Evolutionary conservation across 2,797 vertebrate genomes (phyloP), one percentile per base, ranked within the genome.

Genomic region (Microcaecilia unicolor): DNA sequence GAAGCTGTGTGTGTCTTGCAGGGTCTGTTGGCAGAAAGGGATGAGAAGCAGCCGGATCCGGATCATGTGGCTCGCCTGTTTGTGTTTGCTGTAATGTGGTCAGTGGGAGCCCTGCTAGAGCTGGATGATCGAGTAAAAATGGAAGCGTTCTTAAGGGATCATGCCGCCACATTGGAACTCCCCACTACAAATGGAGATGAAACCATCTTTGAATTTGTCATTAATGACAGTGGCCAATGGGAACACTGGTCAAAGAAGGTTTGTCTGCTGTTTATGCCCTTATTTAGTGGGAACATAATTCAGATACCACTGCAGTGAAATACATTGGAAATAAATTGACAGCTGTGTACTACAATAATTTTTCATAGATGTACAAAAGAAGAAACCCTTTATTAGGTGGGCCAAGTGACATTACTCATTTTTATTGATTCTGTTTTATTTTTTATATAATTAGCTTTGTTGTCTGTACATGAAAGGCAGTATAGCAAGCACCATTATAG

Each of bases 71-170:
- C 70, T 21, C 76, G 83, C 3, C 61, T 84, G 25, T 90, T 91
- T 13, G 19, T 86, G 16, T 89, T 90, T 4, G 69, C 83, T 7
- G 31, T 87, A 32, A 86, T 91, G 87, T 91, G 88, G 88, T 88
- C 86, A 30, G 48, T 79, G 0, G 88, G 87, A 28, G 83, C 87
- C 5, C 61, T 88, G 44, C 54, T 91, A 64, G 88, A 91, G 62
- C 69, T 72, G 5, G 80, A 84, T 1, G 85, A 89, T 67, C 70
- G 79, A 31, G 52, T 74, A 55, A 87, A 76, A 72, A 84, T 91
- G 83, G 88, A 90, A 69, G 49, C 58, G 13, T 89, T 85, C 43
- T 42, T 91, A 2, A 72, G 46, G 52, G 29, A 25, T 7, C 70
- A 80, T 48, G 36, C 73, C 21, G 70, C 71, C 6, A 22, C 58